Evolutionary conservation across 2,888 invertebrate species (phyloP).

Genomic region (Tenthredo amoena): DNA sequence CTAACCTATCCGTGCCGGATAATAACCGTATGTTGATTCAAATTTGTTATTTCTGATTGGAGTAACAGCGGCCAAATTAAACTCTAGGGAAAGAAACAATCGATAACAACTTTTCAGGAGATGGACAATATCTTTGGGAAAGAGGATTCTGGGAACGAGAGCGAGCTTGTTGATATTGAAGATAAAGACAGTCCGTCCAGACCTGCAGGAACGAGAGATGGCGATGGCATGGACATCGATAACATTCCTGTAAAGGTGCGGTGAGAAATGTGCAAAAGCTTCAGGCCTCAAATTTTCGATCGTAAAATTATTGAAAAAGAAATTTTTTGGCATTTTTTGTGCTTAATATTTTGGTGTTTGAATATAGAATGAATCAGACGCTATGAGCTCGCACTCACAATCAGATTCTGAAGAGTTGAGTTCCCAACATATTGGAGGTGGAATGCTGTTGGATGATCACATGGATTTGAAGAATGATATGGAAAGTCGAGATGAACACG

Average conservation of each 20-base stretch:
- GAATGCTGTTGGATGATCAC: conserved; percentile 55
- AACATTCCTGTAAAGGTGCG: conserved; percentile 62
- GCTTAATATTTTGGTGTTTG: not conserved
- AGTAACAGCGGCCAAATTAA: not conserved
- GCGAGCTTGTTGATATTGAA: conserved; percentile 63
- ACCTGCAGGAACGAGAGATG: conserved; percentile 58
- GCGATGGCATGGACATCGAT: conserved; percentile 63
- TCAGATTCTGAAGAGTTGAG: conserved; percentile 63
- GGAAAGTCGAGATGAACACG: conserved; percentile 63
- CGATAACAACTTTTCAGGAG: not conserved
- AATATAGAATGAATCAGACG: conserved; percentile 63
- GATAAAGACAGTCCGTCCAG: conserved; percentile 60
- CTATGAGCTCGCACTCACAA: conserved; percentile 65
- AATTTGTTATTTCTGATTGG: not conserved
- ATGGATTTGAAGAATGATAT: conserved; percentile 67
- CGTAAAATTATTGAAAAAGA: not conserved
- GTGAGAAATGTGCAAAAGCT: not conserved
- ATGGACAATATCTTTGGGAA: conserved; percentile 73
- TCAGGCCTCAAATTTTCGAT: not conserved
- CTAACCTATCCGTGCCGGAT: conserved; percentile 11
- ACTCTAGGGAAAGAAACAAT: not conserved
- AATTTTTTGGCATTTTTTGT: not conserved
- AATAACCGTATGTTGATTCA: not conserved
- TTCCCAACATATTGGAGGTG: conserved; percentile 53
- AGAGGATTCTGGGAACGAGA: conserved; percentile 71